Conservation (phyloP, 2,113 vertebrate species). For the Halichoerus grypus region DNA sequence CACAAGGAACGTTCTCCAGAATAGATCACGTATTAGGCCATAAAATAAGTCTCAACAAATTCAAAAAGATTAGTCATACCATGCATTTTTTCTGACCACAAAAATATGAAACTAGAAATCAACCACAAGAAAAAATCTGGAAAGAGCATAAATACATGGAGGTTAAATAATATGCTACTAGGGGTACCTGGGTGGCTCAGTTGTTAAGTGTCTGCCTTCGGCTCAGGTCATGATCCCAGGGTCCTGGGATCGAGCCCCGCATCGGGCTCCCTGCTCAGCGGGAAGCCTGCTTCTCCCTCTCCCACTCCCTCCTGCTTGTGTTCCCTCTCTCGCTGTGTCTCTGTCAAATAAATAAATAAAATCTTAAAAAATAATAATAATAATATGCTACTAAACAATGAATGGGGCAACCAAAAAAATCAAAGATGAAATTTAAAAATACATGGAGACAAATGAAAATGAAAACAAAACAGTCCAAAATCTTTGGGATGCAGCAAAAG, state of each 20-base stretch:
- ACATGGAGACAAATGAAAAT: background rate
- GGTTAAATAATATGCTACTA: background rate
- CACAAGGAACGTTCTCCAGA: background rate
- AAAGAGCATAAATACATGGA: background rate
- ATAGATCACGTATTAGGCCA: background rate
- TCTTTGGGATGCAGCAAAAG: background rate
- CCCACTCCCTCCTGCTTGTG: no score
- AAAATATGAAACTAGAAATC: background rate
- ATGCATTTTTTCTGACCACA: background rate
- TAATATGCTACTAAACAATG: background rate
- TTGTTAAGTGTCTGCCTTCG: no score
- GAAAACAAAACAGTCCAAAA: background rate
- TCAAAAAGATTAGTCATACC: background rate
- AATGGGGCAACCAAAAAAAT: background rate
- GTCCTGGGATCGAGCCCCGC: no score
- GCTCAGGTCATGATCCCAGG: no score
- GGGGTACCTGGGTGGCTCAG: no score
- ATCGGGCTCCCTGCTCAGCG: no score
- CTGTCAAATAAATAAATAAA: no score
- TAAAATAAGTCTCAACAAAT: background rate
- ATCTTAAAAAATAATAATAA: background rate
- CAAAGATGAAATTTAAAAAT: background rate
- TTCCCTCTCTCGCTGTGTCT: no score
- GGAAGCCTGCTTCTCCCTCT: no score
- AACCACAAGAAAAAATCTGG: background rate